A percentile compares a stretch with the other conserved stretches of the same genome.
Conservation (phyloP, 2,113 vertebrate species). For the Alethe castanea region DNA sequence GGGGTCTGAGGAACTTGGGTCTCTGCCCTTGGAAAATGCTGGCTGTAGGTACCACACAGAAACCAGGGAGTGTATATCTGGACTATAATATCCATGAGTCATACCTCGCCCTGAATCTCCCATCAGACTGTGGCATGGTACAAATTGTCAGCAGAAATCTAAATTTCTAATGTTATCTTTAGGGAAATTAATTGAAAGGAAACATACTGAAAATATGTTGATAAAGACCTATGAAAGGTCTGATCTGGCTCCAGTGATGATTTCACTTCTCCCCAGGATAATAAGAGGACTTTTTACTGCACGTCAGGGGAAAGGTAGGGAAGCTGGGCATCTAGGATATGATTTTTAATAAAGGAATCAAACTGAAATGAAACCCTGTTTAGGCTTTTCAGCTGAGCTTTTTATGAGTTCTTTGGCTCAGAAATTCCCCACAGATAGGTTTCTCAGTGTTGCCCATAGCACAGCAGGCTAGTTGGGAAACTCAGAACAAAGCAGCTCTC, state of each 20-base stretch:
- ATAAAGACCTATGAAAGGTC: neutral
- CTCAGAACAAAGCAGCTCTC: neutral
- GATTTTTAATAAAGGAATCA: neutral
- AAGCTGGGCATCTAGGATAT: neutral
- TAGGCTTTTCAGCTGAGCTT: neutral
- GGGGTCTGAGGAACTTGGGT: neutral
- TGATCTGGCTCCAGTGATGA: neutral
- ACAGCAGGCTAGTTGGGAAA: neutral
- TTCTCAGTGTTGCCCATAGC: neutral
- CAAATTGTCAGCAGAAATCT: neutral
- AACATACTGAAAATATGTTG: neutral
- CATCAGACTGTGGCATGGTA: neutral
- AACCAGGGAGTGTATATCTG: neutral
- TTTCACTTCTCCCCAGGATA: neutral
- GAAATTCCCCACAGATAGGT: neutral
- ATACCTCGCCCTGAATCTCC: fast-evolving
- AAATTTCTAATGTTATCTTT: neutral
- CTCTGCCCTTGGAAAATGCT: neutral
- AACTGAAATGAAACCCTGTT: neutral
- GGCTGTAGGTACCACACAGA: neutral
- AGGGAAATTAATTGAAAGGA: neutral
- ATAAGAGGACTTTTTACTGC: neutral
- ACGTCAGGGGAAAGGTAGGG: neutral
- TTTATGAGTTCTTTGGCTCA: neutral
- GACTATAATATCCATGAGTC: neutral